Conservation (phyloP, 1,140 invertebrate species). For the Telenomus remus region DNA sequence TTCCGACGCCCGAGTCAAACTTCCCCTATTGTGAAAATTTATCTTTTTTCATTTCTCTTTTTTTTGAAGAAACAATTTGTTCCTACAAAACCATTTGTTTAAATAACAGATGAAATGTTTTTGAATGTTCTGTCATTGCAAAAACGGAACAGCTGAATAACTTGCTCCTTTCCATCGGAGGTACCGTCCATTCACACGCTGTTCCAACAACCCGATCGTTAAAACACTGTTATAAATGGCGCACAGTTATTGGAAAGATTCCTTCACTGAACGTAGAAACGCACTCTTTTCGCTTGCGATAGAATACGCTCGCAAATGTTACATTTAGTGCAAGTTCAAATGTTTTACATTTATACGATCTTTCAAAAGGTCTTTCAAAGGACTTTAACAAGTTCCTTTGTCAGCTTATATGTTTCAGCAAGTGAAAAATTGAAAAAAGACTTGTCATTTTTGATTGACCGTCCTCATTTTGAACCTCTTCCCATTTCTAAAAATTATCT, state of each 20-base stretch:
- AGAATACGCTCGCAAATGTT: slow-evolving; percentile 25
- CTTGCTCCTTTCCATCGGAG: slow-evolving; percentile 27
- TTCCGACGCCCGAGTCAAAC: no score
- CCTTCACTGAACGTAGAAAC: slow-evolving; percentile 33
- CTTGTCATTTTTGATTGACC: no score
- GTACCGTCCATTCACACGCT: slow-evolving; percentile 32
- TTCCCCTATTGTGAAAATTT: no score
- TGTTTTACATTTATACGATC: slow-evolving; percentile 48
- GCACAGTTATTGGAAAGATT: slow-evolving; percentile 50
- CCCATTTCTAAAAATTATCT: no score
- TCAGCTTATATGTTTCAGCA: slow-evolving; percentile 25
- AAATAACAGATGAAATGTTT: no score
- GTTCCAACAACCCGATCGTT: slow-evolving; percentile 34
- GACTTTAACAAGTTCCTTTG: slow-evolving; percentile 49
- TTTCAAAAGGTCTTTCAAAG: slow-evolving; percentile 42
- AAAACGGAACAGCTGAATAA: slow-evolving; percentile 17
- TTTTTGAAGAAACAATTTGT: no score
- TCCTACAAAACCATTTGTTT: no score
- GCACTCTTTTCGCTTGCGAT: slow-evolving; percentile 35
- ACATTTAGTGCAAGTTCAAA: slow-evolving; percentile 28
- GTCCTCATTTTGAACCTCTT: no score
- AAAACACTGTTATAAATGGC: slow-evolving; percentile 50
- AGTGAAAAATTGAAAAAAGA: no score
- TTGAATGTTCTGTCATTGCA: slow-evolving; percentile 1
- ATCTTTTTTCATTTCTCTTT: no score